Evolutionary conservation across 2,797 vertebrate genomes (phyloP).

Genomic region (Sebastes iracundus): DNA sequence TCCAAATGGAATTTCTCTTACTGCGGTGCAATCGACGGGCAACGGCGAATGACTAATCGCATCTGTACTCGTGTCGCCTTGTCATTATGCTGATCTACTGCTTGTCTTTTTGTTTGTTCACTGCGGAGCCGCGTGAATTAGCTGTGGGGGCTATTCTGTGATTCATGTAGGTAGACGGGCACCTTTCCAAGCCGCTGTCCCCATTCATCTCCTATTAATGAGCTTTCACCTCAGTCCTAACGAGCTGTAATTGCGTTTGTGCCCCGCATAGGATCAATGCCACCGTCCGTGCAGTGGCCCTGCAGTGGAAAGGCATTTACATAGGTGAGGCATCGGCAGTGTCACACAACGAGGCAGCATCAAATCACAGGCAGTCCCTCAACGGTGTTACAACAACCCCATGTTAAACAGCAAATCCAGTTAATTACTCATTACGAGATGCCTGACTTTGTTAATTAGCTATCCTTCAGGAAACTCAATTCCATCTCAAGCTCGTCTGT

Average conservation of each 20-base stretch:
- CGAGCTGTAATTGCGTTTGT: conserved; percentile 73
- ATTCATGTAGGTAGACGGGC: conserved; percentile 67
- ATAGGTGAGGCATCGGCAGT: conserved; percentile 27
- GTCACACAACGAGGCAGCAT: conserved; percentile 23
- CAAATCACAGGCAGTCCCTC: conserved; percentile 18
- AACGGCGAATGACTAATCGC: conserved; percentile 44
- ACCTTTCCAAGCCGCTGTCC: conserved; percentile 59
- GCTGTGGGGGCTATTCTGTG: conserved; percentile 33
- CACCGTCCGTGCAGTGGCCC: conserved; percentile 35
- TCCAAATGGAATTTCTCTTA: conserved; percentile 59
- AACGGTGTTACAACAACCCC: conserved; percentile 37
- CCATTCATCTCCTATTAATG: conserved; percentile 81
- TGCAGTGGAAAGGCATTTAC: conserved; percentile 41
- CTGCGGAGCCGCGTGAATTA: conserved; percentile 18
- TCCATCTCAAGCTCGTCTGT: conserved; percentile 8
- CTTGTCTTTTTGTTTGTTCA: conserved; percentile 49
- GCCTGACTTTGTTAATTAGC: conserved; percentile 39
- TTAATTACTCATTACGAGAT: conserved; percentile 48
- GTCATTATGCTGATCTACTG: conserved; percentile 45
- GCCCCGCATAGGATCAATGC: conserved; percentile 62
- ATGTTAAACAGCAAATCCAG: conserved; percentile 40
- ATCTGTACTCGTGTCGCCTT: conserved; percentile 29
- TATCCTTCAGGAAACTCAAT: conserved; percentile 18
- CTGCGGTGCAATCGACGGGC: conserved; percentile 24
- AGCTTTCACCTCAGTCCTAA: conserved; percentile 81